Evolutionary conservation across 2,888 invertebrate genomes (phyloP).

Genomic region (Galerucella nymphaeae): DNA sequence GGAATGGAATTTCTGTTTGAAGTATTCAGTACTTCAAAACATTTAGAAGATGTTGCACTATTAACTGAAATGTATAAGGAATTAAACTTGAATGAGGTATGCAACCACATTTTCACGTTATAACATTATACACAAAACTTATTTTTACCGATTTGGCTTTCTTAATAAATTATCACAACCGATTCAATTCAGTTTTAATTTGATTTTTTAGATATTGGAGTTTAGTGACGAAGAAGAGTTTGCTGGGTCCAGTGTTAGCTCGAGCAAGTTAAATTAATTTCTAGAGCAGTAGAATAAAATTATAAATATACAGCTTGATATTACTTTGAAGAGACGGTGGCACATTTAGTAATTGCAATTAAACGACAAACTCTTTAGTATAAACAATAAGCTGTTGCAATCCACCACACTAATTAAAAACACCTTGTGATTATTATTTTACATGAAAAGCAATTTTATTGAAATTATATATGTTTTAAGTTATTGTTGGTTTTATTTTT

Average conservation of each 20-base stretch:
- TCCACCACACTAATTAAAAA: too few species aligned
- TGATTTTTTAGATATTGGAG: slow-evolving; percentile 53
- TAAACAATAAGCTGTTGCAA: too few species aligned
- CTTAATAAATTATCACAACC: background rate
- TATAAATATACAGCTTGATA: too few species aligned
- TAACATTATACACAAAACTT: too few species aligned
- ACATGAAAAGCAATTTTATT: too few species aligned
- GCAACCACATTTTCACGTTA: slow-evolving; percentile 50
- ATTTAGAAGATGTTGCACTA: slow-evolving; percentile 89
- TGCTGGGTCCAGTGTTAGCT: slow-evolving; percentile 16
- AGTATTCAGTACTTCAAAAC: slow-evolving; percentile 83
- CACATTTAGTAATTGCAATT: too few species aligned
- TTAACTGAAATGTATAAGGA: slow-evolving; percentile 73
- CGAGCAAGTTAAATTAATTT: background rate
- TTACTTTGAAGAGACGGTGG: too few species aligned
- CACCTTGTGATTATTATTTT: too few species aligned
- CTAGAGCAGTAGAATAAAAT: background rate
- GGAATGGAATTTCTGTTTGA: slow-evolving; percentile 80
- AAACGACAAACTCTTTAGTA: too few species aligned
- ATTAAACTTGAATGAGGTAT: slow-evolving; percentile 72
- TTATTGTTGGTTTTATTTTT: background rate
- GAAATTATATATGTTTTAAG: background rate
- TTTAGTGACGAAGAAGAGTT: slow-evolving; percentile 53
- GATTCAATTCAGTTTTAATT: background rate
- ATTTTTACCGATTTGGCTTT: background rate